Conservation (phyloP, 2,113 vertebrate genomes). For the Corapipo altera region DNA sequence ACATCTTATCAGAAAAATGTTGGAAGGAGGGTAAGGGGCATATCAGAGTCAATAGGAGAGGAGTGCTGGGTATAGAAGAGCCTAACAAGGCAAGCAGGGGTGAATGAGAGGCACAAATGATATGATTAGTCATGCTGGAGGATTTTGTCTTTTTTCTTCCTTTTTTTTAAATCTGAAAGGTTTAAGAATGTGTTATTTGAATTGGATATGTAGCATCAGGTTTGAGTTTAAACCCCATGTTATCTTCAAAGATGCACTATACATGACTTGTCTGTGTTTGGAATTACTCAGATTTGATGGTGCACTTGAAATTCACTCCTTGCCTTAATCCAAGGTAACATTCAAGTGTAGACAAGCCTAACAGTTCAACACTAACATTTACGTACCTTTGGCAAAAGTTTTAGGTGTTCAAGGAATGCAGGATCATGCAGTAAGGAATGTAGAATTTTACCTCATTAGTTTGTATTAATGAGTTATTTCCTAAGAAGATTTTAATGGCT, state of each 20-base stretch:
- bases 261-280: neutral
- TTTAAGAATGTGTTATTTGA: neutral
- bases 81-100: neutral
- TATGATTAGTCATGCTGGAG: neutral
- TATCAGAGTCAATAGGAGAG: neutral
- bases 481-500: slow-evolving; percentile 10
- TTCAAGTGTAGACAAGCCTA: slow-evolving; percentile 41
- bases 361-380: neutral
- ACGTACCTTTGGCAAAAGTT: slow-evolving; percentile 32
- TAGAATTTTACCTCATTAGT: slow-evolving; percentile 13
- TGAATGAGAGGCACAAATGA: neutral
- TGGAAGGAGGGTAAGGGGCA: neutral
- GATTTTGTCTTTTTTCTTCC: neutral
- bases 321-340: slow-evolving; percentile 31
- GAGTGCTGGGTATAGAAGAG: neutral
- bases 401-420: slow-evolving; percentile 33
- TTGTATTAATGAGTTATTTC: slow-evolving; percentile 45
- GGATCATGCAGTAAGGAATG: neutral
- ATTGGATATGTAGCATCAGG: neutral
- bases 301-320: slow-evolving; percentile 27
- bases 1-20: slow-evolving; percentile 49
- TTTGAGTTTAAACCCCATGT: neutral
- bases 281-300: slow-evolving; percentile 20
- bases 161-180: neutral
- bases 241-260: neutral